Base-by-base conservation (phyloP, 35 echinoderm and acorn worm genomes). In the Patiria miniata region DNA sequence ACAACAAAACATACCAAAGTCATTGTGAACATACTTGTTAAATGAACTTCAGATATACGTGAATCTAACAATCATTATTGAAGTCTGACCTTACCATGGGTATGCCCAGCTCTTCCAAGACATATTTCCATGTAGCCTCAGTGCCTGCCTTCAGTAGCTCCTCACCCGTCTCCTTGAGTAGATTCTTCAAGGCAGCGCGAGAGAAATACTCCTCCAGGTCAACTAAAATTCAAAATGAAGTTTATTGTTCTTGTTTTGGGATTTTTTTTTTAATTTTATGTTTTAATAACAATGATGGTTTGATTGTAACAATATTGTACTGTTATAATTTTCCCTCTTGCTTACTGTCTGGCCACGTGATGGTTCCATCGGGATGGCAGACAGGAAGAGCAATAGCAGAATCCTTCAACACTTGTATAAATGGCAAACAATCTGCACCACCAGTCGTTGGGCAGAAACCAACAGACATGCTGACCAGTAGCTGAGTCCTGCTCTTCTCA, bases 331-430 rank as follows among this genome's bases (percentile, higher is more conserved):
- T n/a, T n/a, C n/a, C n/a, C n/a, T n/a, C n/a, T n/a, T n/a, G 40
- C 83, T 33, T 65, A 85, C 83, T 85, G 0, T 73, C 8, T 55
- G 55, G 36, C 83, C 83, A 85, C 34, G 44, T 57, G 57, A 85
- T 26, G 5, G 83, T 85, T 0, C 83, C 83, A 69, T 85, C 0
- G 65, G 52, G 37, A 68, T 85, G 0, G 56, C 39, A 69, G 36
- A 68, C n/a, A 0, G 83, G 83, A 15, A 85, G 54, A 19, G 52
- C 29, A 21, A 85, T 61, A 68, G 37, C 55, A 0, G 39, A n/a
- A 68, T 85, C 83, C 22, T 61, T 60, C 4, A 85, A 18, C 9
- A 85, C 57, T 68, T 85, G 30, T 18, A 68, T 0, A 18, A 85
- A 85, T 69, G 30, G 6, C 36, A 68, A n/a, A 34, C 83, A 85